Conservation (phyloP, 2,113 vertebrate species). For the Epinephelus lanceolatus region DNA sequence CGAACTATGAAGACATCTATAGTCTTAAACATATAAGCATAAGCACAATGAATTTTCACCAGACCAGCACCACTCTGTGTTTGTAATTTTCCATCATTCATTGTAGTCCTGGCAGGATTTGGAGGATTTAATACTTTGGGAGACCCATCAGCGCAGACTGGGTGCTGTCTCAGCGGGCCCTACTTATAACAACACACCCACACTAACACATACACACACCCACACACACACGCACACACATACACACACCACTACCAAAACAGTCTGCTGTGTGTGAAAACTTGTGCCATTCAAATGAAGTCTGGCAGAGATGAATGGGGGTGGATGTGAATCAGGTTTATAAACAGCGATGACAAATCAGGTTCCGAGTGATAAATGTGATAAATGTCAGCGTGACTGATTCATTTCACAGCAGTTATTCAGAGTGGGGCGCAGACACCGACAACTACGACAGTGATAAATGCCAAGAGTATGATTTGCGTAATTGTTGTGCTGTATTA, state of each 20-base stretch:
- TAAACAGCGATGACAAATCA: slow-evolving; percentile 47
- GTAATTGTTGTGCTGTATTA: slow-evolving; percentile 53
- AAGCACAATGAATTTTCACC: not conserved
- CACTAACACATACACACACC: slow-evolving; percentile 24
- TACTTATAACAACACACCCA: slow-evolving; percentile 27
- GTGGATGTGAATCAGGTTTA: slow-evolving; percentile 59
- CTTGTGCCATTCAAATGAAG: slow-evolving; percentile 34
- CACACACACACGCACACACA: not conserved
- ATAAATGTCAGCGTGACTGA: slow-evolving; percentile 63
- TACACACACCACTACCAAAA: slow-evolving; percentile 27
- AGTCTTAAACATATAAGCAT: not conserved
- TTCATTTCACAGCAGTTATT: slow-evolving; percentile 56
- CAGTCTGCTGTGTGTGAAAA: slow-evolving; percentile 49
- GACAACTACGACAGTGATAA: slow-evolving; percentile 59
- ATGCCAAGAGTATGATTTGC: slow-evolving; percentile 56
- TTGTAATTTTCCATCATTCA: slow-evolving; percentile 9
- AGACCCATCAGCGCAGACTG: slow-evolving; percentile 25
- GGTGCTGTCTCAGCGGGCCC: slow-evolving; percentile 18
- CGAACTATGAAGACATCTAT: not conserved
- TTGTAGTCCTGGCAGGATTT: slow-evolving; percentile 37
- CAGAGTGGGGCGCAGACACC: slow-evolving; percentile 28
- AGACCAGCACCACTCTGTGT: not conserved
- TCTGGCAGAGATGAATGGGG: slow-evolving; percentile 37
- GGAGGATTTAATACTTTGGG: slow-evolving; percentile 46
- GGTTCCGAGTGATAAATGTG: slow-evolving; percentile 46